phyloP scores from a whole-genome alignment of 2,113 vertebrate species.

The Ariopsis seemanni region DNA sequence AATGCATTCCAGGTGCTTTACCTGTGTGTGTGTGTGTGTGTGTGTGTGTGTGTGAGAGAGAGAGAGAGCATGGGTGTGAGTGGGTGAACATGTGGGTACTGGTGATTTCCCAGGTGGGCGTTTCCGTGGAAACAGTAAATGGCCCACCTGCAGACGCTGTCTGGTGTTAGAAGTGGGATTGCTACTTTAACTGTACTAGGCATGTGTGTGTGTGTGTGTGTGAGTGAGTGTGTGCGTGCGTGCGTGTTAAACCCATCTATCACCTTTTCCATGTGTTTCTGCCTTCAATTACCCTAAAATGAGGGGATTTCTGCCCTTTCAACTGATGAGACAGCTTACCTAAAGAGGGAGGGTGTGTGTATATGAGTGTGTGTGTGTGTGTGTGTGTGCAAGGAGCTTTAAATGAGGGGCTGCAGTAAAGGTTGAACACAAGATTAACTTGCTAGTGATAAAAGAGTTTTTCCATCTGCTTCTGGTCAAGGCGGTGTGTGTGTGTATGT shows the following conservation, averaged over 20 bases:
- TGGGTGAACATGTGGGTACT: conserved; percentile 19
- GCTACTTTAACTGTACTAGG: conserved; percentile 40
- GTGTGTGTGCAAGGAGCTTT: conserved; percentile 44
- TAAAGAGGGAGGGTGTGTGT: not conserved
- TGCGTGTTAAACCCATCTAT: conserved; percentile 48
- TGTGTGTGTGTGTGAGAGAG: not conserved
- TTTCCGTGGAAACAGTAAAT: conserved; percentile 54
- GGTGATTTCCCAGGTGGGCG: conserved; percentile 54
- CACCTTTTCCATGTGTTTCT: conserved; percentile 45
- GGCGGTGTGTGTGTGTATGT: conserved; percentile 58
- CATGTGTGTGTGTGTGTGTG: conserved; percentile 25
- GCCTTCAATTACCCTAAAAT: conserved; percentile 62
- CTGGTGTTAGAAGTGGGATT: conserved; percentile 43
- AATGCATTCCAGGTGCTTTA: conserved; percentile 12
- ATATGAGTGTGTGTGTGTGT: not conserved
- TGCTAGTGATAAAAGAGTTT: conserved; percentile 29
- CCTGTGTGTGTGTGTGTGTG: conserved; percentile 9
- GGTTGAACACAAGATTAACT: conserved; percentile 21
- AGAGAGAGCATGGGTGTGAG: not conserved
- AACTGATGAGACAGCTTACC: conserved; percentile 55
- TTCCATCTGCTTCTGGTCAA: conserved; percentile 56
- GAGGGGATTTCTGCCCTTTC: conserved; percentile 64
- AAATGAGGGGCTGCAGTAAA: conserved; percentile 34
- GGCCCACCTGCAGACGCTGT: conserved; percentile 48
- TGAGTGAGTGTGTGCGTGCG: not conserved